A percentile compares a stretch with the other conserved stretches of the same genome.
Evolutionary conservation across 2,113 vertebrate genomes (phyloP).

Genomic region (Morone chrysops): DNA sequence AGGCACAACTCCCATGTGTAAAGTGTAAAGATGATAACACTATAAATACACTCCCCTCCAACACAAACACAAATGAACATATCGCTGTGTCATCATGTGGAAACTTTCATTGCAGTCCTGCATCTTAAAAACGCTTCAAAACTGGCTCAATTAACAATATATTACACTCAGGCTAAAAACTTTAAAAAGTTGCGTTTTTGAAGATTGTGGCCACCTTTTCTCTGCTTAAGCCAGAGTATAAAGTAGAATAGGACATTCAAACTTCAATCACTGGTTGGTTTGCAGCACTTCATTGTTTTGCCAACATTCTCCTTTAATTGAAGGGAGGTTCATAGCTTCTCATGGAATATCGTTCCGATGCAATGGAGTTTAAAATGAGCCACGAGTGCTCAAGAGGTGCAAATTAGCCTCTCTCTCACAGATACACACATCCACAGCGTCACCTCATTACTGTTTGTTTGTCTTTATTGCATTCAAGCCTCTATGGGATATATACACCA

Average conservation of each 20-base stretch:
- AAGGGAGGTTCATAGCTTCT: conserved; percentile 45
- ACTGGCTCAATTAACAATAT: background rate
- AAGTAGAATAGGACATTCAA: conserved; percentile 12
- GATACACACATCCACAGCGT: conserved; percentile 21
- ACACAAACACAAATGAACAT: conserved; percentile 10
- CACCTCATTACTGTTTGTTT: conserved; percentile 74
- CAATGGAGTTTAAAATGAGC: conserved; percentile 59
- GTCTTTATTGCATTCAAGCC: conserved; percentile 61
- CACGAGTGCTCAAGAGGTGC: conserved; percentile 48
- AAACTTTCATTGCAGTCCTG: background rate
- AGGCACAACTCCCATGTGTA: conserved; percentile 16
- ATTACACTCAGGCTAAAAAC: background rate
- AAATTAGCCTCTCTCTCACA: conserved; percentile 48
- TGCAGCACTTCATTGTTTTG: conserved; percentile 33
- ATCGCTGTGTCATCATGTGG: background rate
- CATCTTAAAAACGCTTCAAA: background rate
- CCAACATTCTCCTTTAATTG: conserved; percentile 40
- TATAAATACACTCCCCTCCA: conserved; percentile 29
- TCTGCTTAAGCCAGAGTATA: background rate
- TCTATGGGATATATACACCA: conserved; percentile 43
- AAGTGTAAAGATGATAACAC: conserved; percentile 1
- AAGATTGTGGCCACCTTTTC: conserved; percentile 12
- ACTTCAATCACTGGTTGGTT: conserved; percentile 27
- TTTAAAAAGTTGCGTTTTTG: background rate
- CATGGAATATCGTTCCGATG: conserved; percentile 25